A percentile compares a stretch with the other conserved stretches of the same genome.
phyloP scores from a whole-genome alignment of 2,797 vertebrate genomes.

The Helostoma temminkii region DNA sequence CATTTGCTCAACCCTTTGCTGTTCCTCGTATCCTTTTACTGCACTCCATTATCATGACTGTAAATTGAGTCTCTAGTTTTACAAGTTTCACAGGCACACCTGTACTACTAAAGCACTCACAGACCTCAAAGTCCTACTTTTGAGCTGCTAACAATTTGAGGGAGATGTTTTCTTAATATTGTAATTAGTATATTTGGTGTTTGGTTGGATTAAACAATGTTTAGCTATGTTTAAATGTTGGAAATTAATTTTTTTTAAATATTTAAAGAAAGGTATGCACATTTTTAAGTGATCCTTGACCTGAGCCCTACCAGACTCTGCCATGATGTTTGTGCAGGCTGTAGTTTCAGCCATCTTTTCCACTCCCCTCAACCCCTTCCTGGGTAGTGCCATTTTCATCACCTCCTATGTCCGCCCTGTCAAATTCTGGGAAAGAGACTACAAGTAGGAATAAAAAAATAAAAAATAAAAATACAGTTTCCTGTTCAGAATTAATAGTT shows the following conservation, averaged over 20 bases:
- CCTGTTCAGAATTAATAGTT: not conserved
- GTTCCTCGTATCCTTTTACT: slow-evolving; percentile 96
- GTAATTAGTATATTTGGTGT: not conserved
- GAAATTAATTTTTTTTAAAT: not conserved
- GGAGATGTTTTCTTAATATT: not conserved
- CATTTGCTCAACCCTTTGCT: slow-evolving; percentile 98
- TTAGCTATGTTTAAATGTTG: not conserved
- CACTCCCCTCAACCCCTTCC: slow-evolving; percentile 95
- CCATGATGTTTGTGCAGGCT: slow-evolving; percentile 97
- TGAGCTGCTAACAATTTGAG: slow-evolving; percentile 10
- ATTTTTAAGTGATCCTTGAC: slow-evolving; percentile 83
- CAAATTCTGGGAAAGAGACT: slow-evolving; percentile 99
- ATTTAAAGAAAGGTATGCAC: not conserved
- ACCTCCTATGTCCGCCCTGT: slow-evolving; percentile 97
- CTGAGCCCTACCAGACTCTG: slow-evolving; percentile 87
- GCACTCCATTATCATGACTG: not conserved
- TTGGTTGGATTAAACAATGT: not conserved
- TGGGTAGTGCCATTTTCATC: slow-evolving; percentile 99
- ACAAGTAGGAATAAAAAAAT: slow-evolving; percentile 90
- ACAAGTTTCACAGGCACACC: not conserved
- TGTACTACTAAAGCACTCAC: not conserved
- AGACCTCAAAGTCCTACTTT: not conserved
- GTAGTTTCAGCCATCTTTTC: slow-evolving; percentile 94
- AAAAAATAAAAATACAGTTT: not conserved
- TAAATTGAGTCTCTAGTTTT: slow-evolving; percentile 14